A percentile compares a stretch with the other conserved stretches of the same genome.
Evolutionary conservation across 2,797 vertebrate species (phyloP).

Genomic region (Philypnodon macrostomus): DNA sequence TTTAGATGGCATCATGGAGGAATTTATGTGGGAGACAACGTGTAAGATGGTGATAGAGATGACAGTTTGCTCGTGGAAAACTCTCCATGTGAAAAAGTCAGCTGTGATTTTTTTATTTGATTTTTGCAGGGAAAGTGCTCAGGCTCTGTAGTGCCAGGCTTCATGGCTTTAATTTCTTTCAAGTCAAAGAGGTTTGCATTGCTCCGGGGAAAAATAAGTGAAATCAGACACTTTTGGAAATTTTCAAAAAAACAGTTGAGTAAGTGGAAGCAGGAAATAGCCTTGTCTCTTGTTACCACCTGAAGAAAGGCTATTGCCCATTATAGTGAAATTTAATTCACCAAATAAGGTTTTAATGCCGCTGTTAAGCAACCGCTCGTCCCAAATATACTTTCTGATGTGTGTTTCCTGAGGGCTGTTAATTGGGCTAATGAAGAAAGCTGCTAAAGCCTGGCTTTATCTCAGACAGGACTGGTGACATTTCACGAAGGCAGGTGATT

Average conservation of each 20-base stretch:
- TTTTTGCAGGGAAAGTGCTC: constrained; percentile 23
- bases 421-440: constrained; percentile 80
- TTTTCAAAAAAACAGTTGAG: constrained; percentile 53
- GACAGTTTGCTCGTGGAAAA: constrained; percentile 36
- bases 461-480: constrained; percentile 59
- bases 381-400: constrained; percentile 65
- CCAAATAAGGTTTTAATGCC: constrained; percentile 78
- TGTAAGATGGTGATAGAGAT: constrained; percentile 31
- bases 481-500: constrained; percentile 67
- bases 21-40: constrained; percentile 37
- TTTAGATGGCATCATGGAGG: constrained; percentile 32
- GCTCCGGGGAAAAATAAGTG: constrained; percentile 35
- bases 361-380: constrained; percentile 69
- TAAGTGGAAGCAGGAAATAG: constrained; percentile 40
- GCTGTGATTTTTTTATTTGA: constrained; percentile 17
- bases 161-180: constrained; percentile 39
- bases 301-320: constrained; percentile 76
- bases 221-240: constrained; percentile 32
- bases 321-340: constrained; percentile 81
- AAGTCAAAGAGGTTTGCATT: constrained; percentile 40
- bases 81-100: constrained; percentile 35
- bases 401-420: constrained; percentile 75
- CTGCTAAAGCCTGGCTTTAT: constrained; percentile 73
- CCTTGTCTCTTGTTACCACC: constrained; percentile 64
- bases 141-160: constrained; percentile 22